Evolutionary conservation across 2,888 invertebrate species (phyloP), one percentile per base, ranked within the genome.

Genomic region (Stratiomys singularior): DNA sequence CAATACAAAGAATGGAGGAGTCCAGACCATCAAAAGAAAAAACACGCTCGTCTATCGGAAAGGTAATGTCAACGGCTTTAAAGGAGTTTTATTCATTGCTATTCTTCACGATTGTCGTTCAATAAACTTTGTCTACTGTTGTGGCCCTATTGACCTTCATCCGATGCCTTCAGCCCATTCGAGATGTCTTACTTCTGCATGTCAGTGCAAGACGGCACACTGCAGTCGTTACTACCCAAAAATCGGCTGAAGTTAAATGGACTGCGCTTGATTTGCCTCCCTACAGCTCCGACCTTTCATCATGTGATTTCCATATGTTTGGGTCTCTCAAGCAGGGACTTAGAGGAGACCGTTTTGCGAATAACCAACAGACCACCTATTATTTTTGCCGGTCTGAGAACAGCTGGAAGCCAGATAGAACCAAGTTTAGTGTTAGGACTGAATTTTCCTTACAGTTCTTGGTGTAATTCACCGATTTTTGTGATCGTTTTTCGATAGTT

Each of bases 241-340:
- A 44, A 44, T 44, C n/a, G 56, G 21, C 56, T n/a, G 18, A 56
- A 56, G n/a, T 56, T 4, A 7, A 56, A 7, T 56, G 56, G 18
- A 56, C 56, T n/a, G 5, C 18, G n/a, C 21, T 56, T n/a, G 56
- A 56, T 5, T n/a, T 13, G 7, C 56, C 56, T 56, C 18, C 56
- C 15, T 56, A 56, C 56, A 56, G 56, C 21, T n/a, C 56, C 5
- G n/a, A 56, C 21, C n/a, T 56, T 7, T 56, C 56, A 56, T n/a
- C 56, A 56, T 56, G 56, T 56, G 18, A 56, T n/a, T 56, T 56
- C 56, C 21, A n/a, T 56, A n/a, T 56, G 56, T 56, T 56, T n/a
- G 56, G 56, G 5, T 4, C 18, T 5, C 56, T 56, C 56, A 56
- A 56, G 11, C 4, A 56, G 5, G 56, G 11, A n/a, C 18, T 56